phyloP scores from a whole-genome alignment of 2,888 invertebrate genomes.

The Ctena decussata region DNA sequence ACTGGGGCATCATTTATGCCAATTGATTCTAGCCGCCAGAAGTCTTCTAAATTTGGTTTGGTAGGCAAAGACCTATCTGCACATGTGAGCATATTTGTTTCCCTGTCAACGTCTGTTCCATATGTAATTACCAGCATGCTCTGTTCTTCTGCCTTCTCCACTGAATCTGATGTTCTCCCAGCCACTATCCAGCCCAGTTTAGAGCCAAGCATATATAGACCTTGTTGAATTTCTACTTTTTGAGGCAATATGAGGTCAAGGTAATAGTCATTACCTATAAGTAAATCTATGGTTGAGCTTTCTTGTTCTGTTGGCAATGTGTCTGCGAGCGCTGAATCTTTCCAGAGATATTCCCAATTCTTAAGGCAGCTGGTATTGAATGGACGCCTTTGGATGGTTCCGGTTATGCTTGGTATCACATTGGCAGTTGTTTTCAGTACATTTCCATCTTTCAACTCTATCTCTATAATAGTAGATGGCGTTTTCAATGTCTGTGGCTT shows the following conservation, averaged over 20 bases:
- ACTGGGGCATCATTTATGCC: background rate
- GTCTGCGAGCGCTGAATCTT: slow-evolving; percentile 25
- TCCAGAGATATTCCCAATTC: background rate
- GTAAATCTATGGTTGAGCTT: slow-evolving; percentile 19
- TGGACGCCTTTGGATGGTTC: slow-evolving; percentile 16
- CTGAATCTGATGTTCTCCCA: slow-evolving; percentile 19
- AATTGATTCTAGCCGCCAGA: slow-evolving; percentile 15
- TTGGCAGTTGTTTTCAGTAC: slow-evolving; percentile 23
- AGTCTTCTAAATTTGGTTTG: slow-evolving; percentile 21
- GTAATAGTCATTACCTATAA: too few relatives aligned
- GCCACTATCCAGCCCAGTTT: slow-evolving; percentile 40
- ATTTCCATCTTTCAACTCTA: slow-evolving; percentile 29
- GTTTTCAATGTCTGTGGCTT: slow-evolving; percentile 32
- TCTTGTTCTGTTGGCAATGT: slow-evolving; percentile 18
- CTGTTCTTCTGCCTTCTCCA: background rate
- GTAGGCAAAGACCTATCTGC: slow-evolving; percentile 5
- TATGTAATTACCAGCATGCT: slow-evolving; percentile 20
- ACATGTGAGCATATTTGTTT: background rate
- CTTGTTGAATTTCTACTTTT: too few relatives aligned
- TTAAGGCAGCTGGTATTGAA: background rate
- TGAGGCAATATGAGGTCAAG: slow-evolving; percentile 33
- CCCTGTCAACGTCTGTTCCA: background rate
- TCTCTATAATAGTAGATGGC: slow-evolving; percentile 4
- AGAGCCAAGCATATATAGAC: slow-evolving; percentile 17
- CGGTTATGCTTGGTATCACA: slow-evolving; percentile 42